phyloP scores from a whole-genome alignment of 2,113 vertebrate species.

The Tenrec ecaudatus region DNA sequence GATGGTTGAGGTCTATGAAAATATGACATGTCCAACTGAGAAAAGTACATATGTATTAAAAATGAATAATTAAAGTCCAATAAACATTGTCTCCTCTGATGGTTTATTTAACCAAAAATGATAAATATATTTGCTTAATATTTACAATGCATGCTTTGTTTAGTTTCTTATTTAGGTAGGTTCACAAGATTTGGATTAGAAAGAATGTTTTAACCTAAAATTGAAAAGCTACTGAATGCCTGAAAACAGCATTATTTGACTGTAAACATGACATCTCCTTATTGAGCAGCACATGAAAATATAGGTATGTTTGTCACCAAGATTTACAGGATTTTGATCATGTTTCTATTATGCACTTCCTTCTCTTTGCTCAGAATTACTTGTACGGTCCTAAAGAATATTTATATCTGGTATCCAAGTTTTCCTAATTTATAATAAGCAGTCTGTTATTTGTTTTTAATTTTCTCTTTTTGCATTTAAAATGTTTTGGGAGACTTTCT shows the following conservation, averaged over 20 bases:
- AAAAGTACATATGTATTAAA: not conserved
- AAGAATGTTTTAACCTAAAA: not conserved
- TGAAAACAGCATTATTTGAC: conserved; percentile 30
- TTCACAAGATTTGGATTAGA: conserved; percentile 37
- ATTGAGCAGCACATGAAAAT: not conserved
- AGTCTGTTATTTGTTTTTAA: no score
- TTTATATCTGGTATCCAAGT: not conserved
- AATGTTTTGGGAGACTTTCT: not conserved
- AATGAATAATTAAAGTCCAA: not conserved
- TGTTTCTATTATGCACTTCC: not conserved
- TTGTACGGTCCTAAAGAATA: not conserved
- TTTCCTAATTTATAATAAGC: not conserved
- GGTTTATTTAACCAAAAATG: not conserved
- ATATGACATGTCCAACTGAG: not conserved
- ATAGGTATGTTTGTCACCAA: not conserved
- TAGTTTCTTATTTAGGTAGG: not conserved
- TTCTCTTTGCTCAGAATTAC: not conserved
- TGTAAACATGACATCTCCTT: conserved; percentile 17
- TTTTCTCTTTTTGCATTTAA: not conserved
- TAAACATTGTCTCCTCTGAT: not conserved
- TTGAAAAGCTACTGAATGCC: conserved; percentile 41
- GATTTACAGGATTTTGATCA: not conserved
- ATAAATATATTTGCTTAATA: not conserved
- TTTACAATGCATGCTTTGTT: conserved; percentile 33
- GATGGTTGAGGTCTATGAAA: not conserved